Percentiles rank a stretch among this genome's conserved stretches.
Conservation (phyloP, 2,113 vertebrate genomes). For the Rousettus leschenaultii region DNA sequence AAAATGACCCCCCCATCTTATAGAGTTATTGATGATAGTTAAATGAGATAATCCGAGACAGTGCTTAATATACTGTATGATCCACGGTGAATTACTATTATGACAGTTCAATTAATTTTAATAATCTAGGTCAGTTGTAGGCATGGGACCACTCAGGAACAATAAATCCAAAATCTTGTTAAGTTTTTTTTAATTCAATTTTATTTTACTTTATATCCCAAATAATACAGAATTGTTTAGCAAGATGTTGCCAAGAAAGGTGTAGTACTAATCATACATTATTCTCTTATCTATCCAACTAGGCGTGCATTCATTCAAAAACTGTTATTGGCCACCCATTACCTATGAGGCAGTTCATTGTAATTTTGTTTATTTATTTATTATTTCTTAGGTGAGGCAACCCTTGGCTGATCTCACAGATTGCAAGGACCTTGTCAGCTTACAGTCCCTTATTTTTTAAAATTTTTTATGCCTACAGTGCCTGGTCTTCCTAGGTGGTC, state of each 20-base stretch:
- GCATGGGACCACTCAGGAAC: background rate
- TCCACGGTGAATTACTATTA: background rate
- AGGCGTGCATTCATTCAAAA: background rate
- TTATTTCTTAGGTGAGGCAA: no score
- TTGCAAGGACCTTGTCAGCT: no score
- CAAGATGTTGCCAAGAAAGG: background rate
- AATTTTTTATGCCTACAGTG: no score
- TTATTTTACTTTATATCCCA: background rate
- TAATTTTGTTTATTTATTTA: background rate
- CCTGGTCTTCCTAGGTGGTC: no score
- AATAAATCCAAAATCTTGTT: background rate
- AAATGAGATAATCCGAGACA: background rate
- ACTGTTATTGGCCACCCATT: background rate
- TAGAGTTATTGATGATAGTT: background rate
- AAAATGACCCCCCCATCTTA: background rate
- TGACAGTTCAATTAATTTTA: background rate
- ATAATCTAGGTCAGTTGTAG: background rate
- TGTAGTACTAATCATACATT: background rate
- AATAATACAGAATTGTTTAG: background rate
- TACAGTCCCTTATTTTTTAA: no score
- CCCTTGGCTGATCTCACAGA: no score
- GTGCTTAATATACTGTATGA: background rate
- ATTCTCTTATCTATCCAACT: background rate
- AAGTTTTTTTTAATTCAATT: background rate
- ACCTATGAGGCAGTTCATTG: background rate